Conservation (phyloP, 1,140 invertebrate species). For the Agrypnia vestita region DNA sequence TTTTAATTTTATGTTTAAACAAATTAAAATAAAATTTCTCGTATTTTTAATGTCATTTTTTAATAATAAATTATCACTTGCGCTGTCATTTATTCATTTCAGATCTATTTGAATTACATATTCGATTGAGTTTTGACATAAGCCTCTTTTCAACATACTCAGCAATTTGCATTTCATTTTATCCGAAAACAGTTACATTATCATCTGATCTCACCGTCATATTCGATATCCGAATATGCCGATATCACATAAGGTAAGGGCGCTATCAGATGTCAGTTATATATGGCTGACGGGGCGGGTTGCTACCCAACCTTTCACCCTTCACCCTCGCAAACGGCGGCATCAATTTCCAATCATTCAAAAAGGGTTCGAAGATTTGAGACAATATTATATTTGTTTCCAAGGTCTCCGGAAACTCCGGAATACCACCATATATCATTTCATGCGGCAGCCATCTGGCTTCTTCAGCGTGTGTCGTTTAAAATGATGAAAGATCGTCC, state of each 20-base stretch:
- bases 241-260: conserved; percentile 20
- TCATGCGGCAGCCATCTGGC: neutral
- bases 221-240: conserved; percentile 28
- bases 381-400: neutral
- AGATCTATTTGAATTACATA: no score
- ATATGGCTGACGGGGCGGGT: conserved; percentile 3
- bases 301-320: neutral
- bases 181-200: conserved; percentile 19
- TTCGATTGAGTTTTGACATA: no score
- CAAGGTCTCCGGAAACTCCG: no score
- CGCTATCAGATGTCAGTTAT: neutral
- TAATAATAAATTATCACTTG: no score
- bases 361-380: conserved; percentile 12
- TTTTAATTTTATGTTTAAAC: no score
- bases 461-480: neutral
- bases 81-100: no score
- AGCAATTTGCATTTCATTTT: neutral
- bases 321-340: neutral
- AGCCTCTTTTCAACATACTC: no score
- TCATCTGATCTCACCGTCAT: conserved; percentile 32
- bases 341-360: conserved; percentile 33
- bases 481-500: neutral
- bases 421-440: neutral
- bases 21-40: no score
- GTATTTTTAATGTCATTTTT: no score